Conservation (phyloP, 1,140 invertebrate genomes). For the Venturia canescens region DNA sequence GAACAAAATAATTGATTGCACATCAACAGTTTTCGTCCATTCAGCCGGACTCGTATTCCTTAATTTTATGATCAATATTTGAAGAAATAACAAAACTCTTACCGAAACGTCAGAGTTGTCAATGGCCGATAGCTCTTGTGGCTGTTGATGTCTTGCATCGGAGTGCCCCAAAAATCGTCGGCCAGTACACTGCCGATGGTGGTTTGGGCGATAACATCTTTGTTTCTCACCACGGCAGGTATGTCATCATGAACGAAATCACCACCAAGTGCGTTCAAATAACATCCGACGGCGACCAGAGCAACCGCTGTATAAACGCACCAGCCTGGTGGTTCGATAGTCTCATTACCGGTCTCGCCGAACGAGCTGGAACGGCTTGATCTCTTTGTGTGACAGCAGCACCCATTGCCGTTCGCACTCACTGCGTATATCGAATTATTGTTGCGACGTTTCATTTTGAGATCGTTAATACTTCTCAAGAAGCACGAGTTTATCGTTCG, state of each 20-base stretch:
- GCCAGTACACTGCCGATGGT: conserved; percentile 82
- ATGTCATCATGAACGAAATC: conserved; percentile 96
- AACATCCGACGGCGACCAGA: conserved; percentile 83
- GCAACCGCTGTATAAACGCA: conserved; percentile 81
- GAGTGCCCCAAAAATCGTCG: conserved; percentile 95
- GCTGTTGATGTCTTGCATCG: conserved; percentile 88
- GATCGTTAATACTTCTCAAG: background rate
- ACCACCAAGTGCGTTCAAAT: conserved; percentile 87
- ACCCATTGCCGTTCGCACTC: conserved; percentile 46
- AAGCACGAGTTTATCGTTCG: background rate
- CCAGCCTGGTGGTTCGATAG: conserved; percentile 67
- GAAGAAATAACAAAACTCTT: conserved; percentile 63
- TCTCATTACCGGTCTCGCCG: conserved; percentile 38
- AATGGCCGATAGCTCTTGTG: conserved; percentile 92
- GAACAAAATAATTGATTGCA: too few relatives aligned
- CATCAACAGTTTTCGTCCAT: too few relatives aligned
- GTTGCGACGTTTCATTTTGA: conserved; percentile 65
- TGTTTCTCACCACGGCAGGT: conserved; percentile 90
- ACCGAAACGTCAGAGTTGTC: conserved; percentile 91
- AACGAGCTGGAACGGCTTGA: conserved; percentile 48
- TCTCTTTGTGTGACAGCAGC: conserved; percentile 61
- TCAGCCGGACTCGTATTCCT: too few relatives aligned
- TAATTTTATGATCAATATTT: too few relatives aligned
- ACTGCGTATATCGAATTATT: conserved; percentile 52
- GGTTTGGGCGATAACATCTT: conserved; percentile 86